Evolutionary conservation across 2,888 invertebrate genomes (phyloP).

Genomic region (Himalopsyche japonica): DNA sequence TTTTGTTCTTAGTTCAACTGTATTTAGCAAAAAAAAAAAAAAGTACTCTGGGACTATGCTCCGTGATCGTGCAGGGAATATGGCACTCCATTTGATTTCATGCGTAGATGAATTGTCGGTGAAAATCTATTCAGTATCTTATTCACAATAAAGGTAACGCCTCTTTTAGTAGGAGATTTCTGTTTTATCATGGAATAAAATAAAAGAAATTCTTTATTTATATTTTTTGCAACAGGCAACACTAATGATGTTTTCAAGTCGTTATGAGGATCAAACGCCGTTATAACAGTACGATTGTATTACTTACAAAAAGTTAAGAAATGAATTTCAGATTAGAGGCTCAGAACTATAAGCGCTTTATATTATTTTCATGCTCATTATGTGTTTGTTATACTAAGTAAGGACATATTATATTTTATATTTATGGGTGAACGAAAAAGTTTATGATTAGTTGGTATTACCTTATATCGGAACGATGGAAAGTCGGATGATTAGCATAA

Average conservation of each 20-base stretch:
- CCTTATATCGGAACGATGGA: no score
- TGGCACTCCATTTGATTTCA: no score
- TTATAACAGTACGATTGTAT: not conserved
- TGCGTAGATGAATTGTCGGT: not conserved
- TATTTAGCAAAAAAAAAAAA: no score
- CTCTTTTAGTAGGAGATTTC: not conserved
- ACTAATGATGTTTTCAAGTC: not conserved
- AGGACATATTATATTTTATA: no score
- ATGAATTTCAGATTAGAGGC: not conserved
- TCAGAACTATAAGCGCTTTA: not conserved
- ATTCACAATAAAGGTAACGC: not conserved
- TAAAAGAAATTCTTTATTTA: not conserved
- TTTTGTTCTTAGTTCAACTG: no score
- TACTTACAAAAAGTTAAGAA: not conserved
- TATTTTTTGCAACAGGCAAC: not conserved
- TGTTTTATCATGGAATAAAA: not conserved
- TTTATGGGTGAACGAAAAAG: no score
- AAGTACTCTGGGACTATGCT: no score
- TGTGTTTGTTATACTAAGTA: no score
- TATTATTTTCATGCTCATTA: no score
- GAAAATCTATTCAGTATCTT: not conserved
- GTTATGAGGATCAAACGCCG: not conserved
- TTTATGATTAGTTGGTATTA: no score
- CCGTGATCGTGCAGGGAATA: no score
- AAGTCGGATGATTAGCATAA: no score